Percentiles rank a stretch among this genome's conserved stretches.
Conservation (phyloP, 2,797 vertebrate species). For the Sarcophilus harrisii region DNA sequence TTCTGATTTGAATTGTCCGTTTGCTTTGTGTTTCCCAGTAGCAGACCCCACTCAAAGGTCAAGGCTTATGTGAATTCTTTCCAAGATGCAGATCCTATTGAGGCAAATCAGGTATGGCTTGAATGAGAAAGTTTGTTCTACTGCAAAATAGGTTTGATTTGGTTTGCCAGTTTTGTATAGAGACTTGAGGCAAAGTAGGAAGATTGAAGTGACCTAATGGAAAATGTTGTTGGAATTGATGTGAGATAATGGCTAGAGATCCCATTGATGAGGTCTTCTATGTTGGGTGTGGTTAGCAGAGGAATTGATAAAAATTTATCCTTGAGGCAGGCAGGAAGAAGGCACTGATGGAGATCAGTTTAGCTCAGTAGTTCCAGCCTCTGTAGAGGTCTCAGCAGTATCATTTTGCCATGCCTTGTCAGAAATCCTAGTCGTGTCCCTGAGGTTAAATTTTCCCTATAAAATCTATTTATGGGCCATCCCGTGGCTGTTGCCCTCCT, state of each 20-base stretch:
- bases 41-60: neutral
- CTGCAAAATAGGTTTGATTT: neutral
- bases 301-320: too few species aligned
- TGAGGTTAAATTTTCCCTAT: too few species aligned
- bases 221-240: neutral
- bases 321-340: too few species aligned
- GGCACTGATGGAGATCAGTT: too few species aligned
- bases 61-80: neutral
- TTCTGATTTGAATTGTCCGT: neutral
- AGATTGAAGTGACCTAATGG: neutral
- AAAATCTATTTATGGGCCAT: too few species aligned
- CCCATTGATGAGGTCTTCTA: too few species aligned
- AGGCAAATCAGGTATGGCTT: neutral
- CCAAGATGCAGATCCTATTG: neutral
- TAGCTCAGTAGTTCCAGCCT: too few species aligned
- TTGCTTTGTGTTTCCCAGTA: neutral
- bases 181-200: neutral
- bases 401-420: too few species aligned
- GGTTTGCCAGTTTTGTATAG: neutral
- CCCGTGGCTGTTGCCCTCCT: too few species aligned
- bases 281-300: too few species aligned
- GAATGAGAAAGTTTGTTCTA: neutral
- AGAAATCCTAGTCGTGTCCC: too few species aligned
- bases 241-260: neutral
- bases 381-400: too few species aligned